Percentiles rank a stretch among this genome's conserved stretches.
phyloP scores from a whole-genome alignment of 2,797 vertebrate species.

The Pampus argenteus region DNA sequence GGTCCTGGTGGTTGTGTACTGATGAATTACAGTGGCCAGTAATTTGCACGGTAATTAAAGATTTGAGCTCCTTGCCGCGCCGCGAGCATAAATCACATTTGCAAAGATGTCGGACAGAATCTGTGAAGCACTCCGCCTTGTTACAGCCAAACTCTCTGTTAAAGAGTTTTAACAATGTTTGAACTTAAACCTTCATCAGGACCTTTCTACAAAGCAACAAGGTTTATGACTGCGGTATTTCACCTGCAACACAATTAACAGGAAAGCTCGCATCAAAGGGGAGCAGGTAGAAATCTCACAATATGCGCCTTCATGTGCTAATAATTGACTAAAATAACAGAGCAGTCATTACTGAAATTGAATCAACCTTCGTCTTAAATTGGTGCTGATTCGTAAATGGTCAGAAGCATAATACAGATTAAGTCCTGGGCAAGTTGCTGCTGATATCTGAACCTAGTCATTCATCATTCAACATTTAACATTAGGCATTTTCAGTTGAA shows the following conservation, averaged over 20 bases:
- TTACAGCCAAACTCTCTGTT: constrained; percentile 40
- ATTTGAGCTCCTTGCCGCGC: constrained; percentile 68
- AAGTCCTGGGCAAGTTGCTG: neutral
- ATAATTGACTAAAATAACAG: neutral
- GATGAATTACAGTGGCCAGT: constrained; percentile 81
- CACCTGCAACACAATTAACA: neutral
- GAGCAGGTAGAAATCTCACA: neutral
- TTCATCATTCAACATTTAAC: neutral
- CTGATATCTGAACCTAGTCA: neutral
- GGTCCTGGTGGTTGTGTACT: constrained; percentile 89
- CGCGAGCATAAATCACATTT: constrained; percentile 78
- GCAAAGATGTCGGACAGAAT: constrained; percentile 61
- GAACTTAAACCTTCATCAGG: constrained; percentile 44
- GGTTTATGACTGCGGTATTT: neutral
- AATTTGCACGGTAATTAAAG: constrained; percentile 90
- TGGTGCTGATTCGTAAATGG: neutral
- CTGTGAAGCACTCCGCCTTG: constrained; percentile 61
- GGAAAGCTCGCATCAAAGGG: neutral
- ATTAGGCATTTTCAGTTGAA: neutral
- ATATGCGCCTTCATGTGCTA: neutral
- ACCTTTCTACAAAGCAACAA: constrained; percentile 31
- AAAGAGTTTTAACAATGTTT: constrained; percentile 31
- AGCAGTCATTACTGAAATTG: neutral
- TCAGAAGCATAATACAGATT: neutral
- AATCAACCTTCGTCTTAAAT: neutral